These are phyloP conservation scores for Drosophila infuscata DNA, from an alignment of 2,888 invertebrate species.

Conservation along the genomic window DNA sequence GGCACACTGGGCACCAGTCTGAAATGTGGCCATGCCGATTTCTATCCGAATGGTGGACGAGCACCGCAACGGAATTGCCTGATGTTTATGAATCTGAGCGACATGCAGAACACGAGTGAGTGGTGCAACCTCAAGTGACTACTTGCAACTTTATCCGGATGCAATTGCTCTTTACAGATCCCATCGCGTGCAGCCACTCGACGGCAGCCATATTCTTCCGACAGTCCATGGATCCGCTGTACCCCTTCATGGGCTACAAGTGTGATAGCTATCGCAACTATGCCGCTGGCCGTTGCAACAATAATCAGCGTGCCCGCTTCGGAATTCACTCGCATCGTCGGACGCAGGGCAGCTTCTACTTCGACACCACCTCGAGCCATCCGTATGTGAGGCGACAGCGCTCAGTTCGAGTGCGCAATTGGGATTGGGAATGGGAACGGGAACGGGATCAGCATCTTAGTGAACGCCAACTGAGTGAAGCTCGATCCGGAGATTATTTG, in stretches of 20 bases:
- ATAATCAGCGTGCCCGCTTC: constrained; percentile 78
- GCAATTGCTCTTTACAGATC: constrained; percentile 67
- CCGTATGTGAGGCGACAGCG: constrained; percentile 69
- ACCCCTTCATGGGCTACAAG: constrained; percentile 80
- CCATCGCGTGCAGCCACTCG: constrained; percentile 83
- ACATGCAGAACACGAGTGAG: constrained; percentile 81
- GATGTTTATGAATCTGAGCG: constrained; percentile 69
- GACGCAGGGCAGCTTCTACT: constrained; percentile 78
- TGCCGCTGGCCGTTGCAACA: constrained; percentile 68
- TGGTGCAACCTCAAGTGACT: neutral
- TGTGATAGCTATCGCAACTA: constrained; percentile 79
- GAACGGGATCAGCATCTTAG: neutral
- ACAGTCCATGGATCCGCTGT: constrained; percentile 82
- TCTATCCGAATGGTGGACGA: constrained; percentile 84
- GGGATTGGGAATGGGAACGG: constrained; percentile 15
- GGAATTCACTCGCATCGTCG: constrained; percentile 82
- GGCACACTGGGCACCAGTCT: constrained; percentile 81
- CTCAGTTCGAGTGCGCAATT: neutral
- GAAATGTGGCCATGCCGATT: constrained; percentile 84
- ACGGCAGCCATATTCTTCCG: constrained; percentile 83
- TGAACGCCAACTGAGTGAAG: constrained; percentile 10
- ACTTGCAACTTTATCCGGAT: neutral
- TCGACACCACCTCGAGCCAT: constrained; percentile 69
- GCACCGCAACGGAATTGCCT: constrained; percentile 83
- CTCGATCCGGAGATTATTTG: neutral